Evolutionary conservation across 2,888 invertebrate genomes (phyloP), one percentile per base, ranked within the genome.

Genomic region (Copidosoma aretas): DNA sequence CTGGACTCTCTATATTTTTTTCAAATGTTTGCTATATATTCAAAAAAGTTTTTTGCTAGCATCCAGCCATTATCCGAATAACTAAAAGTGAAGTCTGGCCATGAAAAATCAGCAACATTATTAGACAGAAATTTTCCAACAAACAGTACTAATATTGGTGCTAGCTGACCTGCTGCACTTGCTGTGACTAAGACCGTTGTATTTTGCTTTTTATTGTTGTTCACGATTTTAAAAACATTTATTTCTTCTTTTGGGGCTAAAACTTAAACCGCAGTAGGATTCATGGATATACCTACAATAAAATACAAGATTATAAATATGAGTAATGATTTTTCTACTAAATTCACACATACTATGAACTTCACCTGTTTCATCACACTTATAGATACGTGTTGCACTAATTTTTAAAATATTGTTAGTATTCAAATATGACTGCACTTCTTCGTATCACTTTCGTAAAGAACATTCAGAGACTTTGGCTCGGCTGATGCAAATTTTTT

Each of bases 351-450:
- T 8, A 32, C 32, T 5, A 32, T 32, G 8, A 32, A 32, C 3
- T 32, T 32, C 8, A 5, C 8, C 32, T 32, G 32, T 32, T 8
- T 4, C 19, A 49, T 49, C 49, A 10, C 17, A 3, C 4, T 49
- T 49, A 15, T 5, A 49, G 2, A 10, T 49, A n/a, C 49, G 49
- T 49, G 17, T 10, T 15, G 49, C 75, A 32, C 8, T 8, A 32
- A 32, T 32, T 5, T 32, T 32, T 32, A 32, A 32, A 32, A 32
- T 3, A 3, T 32, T 32, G 32, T 32, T 5, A 8, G 32, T 32
- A 2, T 49, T 4, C 10, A 49, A n/a, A 49, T 49, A n/a, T 49
- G 19, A 3, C 19, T 15, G 19, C 2, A n/a, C 49, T 49, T 49
- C 19, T 49, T 3, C 19, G 3, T 19, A 49, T 4, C 49, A 15